Evolutionary conservation across 2,113 vertebrate genomes (phyloP).

Genomic region (Abramis brama): DNA sequence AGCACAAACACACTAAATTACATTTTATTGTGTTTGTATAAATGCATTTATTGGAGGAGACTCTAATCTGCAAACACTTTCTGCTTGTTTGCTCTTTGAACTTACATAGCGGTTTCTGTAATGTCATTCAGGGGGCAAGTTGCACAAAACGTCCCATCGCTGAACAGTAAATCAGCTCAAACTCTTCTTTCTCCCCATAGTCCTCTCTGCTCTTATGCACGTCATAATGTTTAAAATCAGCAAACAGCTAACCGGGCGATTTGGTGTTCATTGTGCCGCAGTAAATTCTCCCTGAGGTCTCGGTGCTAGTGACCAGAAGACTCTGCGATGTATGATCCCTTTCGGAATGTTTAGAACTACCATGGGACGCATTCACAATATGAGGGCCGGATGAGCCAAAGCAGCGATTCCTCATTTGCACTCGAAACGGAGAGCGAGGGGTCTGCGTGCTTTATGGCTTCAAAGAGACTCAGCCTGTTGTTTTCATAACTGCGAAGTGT

Average conservation of each 20-base stretch:
- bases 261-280: slow-evolving; percentile 23
- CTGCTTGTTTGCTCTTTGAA: slow-evolving; percentile 1
- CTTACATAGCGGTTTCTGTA: slow-evolving; percentile 34
- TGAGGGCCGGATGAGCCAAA: slow-evolving; percentile 41
- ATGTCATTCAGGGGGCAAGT: slow-evolving; percentile 49
- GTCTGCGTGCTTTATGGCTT: slow-evolving; percentile 53
- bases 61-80: background rate
- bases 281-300: slow-evolving; percentile 54
- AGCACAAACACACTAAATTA: slow-evolving; percentile 40
- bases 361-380: slow-evolving; percentile 61
- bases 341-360: slow-evolving; percentile 60
- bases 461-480: slow-evolving; percentile 58
- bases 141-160: slow-evolving; percentile 14
- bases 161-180: slow-evolving; percentile 28
- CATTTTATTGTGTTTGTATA: slow-evolving; percentile 9
- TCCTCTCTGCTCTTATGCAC: slow-evolving; percentile 60
- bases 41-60: background rate
- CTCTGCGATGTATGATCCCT: slow-evolving; percentile 41
- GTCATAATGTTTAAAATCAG: slow-evolving; percentile 55
- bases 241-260: slow-evolving; percentile 60
- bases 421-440: slow-evolving; percentile 49
- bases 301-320: slow-evolving; percentile 42
- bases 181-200: background rate
- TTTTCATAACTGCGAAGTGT: slow-evolving; percentile 64
- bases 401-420: slow-evolving; percentile 51